Percentiles rank a stretch among this genome's conserved stretches.
Conservation (phyloP, 1,140 invertebrate species). For the Cotesia chilonis region DNA sequence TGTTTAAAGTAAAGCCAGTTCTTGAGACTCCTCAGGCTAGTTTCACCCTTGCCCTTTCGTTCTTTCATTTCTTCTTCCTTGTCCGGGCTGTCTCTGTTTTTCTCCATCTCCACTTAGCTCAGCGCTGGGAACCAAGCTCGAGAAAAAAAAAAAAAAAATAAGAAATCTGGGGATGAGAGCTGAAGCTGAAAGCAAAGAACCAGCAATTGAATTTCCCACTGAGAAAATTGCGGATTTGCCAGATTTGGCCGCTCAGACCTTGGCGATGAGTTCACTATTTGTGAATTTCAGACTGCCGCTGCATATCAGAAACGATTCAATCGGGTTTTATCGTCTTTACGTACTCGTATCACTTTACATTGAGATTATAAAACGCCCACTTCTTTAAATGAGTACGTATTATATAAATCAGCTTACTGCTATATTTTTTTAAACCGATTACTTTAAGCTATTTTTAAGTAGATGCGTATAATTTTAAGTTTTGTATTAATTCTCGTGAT, state of each 20-base stretch:
- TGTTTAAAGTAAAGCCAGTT: constrained; percentile 31
- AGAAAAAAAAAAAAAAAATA: background rate
- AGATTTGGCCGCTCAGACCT: constrained; percentile 16
- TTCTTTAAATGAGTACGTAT: too few relatives aligned
- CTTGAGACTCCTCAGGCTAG: constrained; percentile 6
- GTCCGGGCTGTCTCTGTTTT: background rate
- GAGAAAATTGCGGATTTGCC: constrained; percentile 32
- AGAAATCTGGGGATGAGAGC: background rate
- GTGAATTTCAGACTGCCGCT: background rate
- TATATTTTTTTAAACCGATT: too few relatives aligned
- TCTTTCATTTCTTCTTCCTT: background rate
- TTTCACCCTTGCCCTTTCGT: background rate
- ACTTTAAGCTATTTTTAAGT: too few relatives aligned
- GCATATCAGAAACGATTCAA: constrained; percentile 3
- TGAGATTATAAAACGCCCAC: background rate
- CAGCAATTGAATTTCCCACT: constrained; percentile 34
- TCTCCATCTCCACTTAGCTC: background rate
- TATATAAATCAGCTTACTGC: too few relatives aligned
- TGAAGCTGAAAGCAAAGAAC: constrained; percentile 29
- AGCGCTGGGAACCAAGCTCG: background rate
- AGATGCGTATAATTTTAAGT: too few relatives aligned
- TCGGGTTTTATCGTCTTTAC: constrained; percentile 2
- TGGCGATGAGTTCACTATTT: constrained; percentile 14
- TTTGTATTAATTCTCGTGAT: too few relatives aligned
- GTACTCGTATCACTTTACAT: constrained; percentile 3